phyloP scores from a whole-genome alignment of 2,888 invertebrate genomes.

The Lomographa bimaculata region DNA sequence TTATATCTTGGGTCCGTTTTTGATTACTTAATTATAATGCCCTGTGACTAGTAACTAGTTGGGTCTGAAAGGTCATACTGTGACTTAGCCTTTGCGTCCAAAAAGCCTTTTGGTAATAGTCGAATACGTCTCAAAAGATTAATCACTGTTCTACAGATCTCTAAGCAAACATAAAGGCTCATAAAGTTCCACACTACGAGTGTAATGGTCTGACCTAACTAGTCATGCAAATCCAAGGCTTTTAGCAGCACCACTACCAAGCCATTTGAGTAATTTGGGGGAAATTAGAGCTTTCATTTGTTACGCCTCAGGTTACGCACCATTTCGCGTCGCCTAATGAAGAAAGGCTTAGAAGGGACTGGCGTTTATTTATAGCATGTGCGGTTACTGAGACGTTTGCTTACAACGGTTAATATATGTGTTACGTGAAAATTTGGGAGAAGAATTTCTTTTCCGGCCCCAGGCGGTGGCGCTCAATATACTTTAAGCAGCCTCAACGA shows the following conservation, averaged over 20 bases:
- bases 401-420: too few relatives aligned
- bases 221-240: constrained; percentile 45
- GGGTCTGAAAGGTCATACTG: too few relatives aligned
- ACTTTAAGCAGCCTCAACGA: too few relatives aligned
- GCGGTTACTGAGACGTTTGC: constrained; percentile 4
- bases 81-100: too few relatives aligned
- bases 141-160: constrained; percentile 5
- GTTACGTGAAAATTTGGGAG: too few relatives aligned
- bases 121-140: too few relatives aligned
- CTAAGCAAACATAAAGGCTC: constrained; percentile 7
- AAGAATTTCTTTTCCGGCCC: too few relatives aligned
- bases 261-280: constrained; percentile 42
- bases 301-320: constrained; percentile 18
- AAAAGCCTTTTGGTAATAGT: too few relatives aligned
- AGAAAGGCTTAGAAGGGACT: constrained; percentile 27
- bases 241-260: constrained; percentile 40
- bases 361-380: constrained; percentile 15
- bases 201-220: constrained; percentile 53
- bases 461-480: too few relatives aligned
- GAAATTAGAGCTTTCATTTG: constrained; percentile 37
- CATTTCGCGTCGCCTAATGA: constrained; percentile 24
- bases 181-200: constrained; percentile 32
- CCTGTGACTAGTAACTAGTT: too few relatives aligned
- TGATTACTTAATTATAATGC: too few relatives aligned
- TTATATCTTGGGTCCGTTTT: too few relatives aligned